Evolutionary conservation across 2,113 vertebrate genomes (phyloP).

Genomic region (Zosterops borbonicus): DNA sequence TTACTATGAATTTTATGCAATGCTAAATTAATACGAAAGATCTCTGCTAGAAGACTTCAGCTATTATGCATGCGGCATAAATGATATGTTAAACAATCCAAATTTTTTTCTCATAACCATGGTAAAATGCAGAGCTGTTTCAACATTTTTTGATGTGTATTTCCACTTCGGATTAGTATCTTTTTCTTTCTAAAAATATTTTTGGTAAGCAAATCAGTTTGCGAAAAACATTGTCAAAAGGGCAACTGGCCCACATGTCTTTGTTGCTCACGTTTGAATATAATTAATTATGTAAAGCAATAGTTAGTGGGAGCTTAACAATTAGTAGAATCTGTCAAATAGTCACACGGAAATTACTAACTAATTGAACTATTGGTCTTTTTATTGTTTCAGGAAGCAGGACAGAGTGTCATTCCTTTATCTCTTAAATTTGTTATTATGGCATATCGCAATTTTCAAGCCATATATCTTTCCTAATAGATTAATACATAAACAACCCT

Average conservation of each 20-base stretch:
- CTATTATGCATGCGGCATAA: conserved; percentile 71
- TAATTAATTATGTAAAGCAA: conserved; percentile 96
- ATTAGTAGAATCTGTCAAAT: conserved; percentile 92
- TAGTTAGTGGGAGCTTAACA: conserved; percentile 92
- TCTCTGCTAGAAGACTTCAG: conserved; percentile 70
- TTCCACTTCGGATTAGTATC: conserved; percentile 75
- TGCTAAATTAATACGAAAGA: conserved; percentile 84
- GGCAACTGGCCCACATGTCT: conserved; percentile 80
- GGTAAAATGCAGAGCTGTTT: conserved; percentile 74
- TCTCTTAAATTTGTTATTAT: conserved; percentile 68
- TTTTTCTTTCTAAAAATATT: conserved; percentile 77
- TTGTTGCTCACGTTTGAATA: conserved; percentile 84
- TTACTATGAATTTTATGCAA: conserved; percentile 83
- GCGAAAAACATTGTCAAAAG: conserved; percentile 76
- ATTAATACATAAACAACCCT: conserved; percentile 74
- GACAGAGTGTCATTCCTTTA: conserved; percentile 69
- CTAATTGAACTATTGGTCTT: conserved; percentile 93
- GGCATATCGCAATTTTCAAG: conserved; percentile 29
- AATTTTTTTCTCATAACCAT: conserved; percentile 70
- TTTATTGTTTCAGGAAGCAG: conserved; percentile 86
- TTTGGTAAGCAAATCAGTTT: conserved; percentile 76
- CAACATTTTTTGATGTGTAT: conserved; percentile 83
- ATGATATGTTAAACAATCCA: conserved; percentile 71
- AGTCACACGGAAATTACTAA: conserved; percentile 89
- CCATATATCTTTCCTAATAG: conserved; percentile 59